These are phyloP conservation scores for Hermaeophaga mercurialis DNA, from an alignment of 2,888 invertebrate species.

Conservation along the genomic window DNA sequence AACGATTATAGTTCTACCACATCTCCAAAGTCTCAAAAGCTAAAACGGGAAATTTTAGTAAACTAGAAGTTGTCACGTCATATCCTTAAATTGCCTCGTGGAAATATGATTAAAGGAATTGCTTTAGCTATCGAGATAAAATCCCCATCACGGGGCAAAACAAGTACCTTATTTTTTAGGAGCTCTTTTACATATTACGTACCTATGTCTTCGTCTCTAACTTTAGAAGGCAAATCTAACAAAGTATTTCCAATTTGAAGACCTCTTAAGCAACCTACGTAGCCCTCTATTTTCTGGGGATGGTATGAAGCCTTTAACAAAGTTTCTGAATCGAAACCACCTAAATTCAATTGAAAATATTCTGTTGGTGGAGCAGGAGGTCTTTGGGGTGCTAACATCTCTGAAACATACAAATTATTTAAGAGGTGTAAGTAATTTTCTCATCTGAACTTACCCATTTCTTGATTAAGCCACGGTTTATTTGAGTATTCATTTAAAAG, in stretches of 20 bases:
- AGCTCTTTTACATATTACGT: constrained; percentile 43
- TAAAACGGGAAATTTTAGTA: no score
- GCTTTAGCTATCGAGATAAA: no score
- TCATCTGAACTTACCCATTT: constrained; percentile 64
- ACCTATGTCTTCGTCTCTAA: constrained; percentile 69
- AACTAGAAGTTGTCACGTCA: no score
- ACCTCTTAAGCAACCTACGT: constrained; percentile 86
- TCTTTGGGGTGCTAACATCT: constrained; percentile 84
- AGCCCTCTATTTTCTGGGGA: constrained; percentile 67
- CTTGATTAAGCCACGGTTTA: constrained; percentile 85
- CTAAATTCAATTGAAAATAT: constrained; percentile 87
- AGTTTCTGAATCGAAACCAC: constrained; percentile 81
- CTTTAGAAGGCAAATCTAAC: constrained; percentile 77
- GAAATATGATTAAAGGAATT: no score
- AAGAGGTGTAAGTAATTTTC: neutral
- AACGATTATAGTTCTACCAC: no score
- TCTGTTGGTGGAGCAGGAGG: constrained; percentile 88
- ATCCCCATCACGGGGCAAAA: no score
- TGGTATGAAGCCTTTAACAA: constrained; percentile 64
- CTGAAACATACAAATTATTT: constrained; percentile 63
- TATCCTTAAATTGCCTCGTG: no score
- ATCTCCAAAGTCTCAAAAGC: no score
- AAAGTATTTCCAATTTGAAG: constrained; percentile 82
- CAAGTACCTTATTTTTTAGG: no score
- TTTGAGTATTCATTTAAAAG: constrained; percentile 79